Evolutionary conservation across 1,140 invertebrate species (phyloP), one percentile per base, ranked within the genome.

Genomic region (Venturia canescens): DNA sequence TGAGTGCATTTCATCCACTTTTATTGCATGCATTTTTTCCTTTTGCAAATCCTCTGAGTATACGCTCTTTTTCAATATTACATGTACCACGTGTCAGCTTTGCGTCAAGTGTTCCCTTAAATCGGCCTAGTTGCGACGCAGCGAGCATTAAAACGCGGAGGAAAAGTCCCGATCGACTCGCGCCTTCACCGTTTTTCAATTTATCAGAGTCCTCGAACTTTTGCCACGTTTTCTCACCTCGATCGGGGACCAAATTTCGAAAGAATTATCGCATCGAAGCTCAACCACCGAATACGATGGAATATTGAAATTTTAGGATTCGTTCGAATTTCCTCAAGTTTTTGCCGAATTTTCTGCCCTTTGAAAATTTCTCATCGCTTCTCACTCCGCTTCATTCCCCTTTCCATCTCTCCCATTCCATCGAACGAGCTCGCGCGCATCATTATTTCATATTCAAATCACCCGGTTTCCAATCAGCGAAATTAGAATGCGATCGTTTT

Each of bases 401-500:
- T 26, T 48, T 26, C 38, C 16, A 11, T 48, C n/a, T 18, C 21
- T 21, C 48, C 21, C 48, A 26, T 21, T 50, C 21, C n/a, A 5
- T 53, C 34, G 48, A n/a, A 27, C n/a, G 50, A 60, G 53, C 15
- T 63, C 53, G 53, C 15, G 63, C 53, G 53, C 27, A 77, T 77
- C 75, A 77, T 77, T 77, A 77, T 77, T 77, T 77, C 75, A 77
- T 77, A 77, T 77, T 77, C 75, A 77, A 77, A 77, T 77, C 75
- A 77, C 75, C 75, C 60, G 75, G 75, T 77, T 77, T 77, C 75
- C 75, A 77, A 77, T 77, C 75, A 77, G 60, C 75, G 75, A 77
- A 77, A 77, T 77, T 77, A 77, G 75, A 77, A 77, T 77, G 31
- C 75, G 57, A 77, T 77, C 75, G 75, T 77, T 77, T 77, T 77